Evolutionary conservation across 53 echinoderm and acorn worm genomes (phyloP).

Genomic region (Holothuria leucospilota): DNA sequence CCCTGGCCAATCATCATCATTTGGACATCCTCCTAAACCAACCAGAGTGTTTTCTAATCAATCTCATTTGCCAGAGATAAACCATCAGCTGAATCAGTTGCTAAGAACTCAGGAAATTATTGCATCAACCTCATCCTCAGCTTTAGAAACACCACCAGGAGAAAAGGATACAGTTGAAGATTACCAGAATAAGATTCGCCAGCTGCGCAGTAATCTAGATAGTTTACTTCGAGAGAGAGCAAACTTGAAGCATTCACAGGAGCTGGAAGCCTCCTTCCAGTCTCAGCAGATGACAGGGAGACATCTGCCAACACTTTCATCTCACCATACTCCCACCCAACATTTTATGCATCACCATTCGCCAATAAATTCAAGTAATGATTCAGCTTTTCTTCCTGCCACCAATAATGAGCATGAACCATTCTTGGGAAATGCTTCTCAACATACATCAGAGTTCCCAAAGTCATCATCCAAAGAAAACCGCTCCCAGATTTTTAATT

Average conservation of each 20-base stretch:
- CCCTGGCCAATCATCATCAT: no score
- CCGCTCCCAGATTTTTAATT: constrained; percentile 14
- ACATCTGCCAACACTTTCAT: neutral
- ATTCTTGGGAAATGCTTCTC: no score
- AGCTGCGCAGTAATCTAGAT: constrained; percentile 59
- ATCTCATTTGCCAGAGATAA: constrained; percentile 16
- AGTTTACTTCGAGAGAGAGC: constrained; percentile 55
- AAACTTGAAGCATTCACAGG: constrained; percentile 15
- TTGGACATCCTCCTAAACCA: constrained; percentile 18
- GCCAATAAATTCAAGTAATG: no score
- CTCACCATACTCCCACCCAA: no score
- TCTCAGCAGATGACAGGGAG: neutral
- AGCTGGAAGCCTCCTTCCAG: constrained; percentile 1
- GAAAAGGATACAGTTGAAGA: neutral
- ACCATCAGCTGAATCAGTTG: constrained; percentile 33
- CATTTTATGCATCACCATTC: no score
- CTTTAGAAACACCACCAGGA: neutral
- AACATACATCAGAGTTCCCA: no score
- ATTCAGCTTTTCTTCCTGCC: no score
- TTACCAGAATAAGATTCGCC: constrained; percentile 26
- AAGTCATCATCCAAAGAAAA: no score
- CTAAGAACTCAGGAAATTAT: constrained; percentile 18
- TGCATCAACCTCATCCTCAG: neutral
- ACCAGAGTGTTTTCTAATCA: constrained; percentile 3
- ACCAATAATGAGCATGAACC: no score